Base-by-base conservation (phyloP, 2,888 invertebrate genomes). In the Plebejus argus region DNA sequence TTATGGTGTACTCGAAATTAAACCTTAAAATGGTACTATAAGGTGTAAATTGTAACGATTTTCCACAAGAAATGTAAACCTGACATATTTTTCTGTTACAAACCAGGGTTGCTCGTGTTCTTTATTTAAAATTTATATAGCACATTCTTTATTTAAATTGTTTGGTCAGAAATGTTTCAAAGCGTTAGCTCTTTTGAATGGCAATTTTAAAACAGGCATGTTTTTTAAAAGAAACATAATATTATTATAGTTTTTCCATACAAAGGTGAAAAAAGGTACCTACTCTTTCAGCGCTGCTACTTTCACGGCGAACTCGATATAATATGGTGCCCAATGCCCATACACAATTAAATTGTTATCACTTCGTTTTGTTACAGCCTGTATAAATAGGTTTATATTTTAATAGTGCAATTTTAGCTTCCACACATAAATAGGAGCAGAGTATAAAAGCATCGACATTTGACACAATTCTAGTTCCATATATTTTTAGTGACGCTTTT, bases 1-100 rank as follows among this genome's bases (percentile, higher is more conserved):
- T 66, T 66, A 66, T 12, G 15, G 18, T 33, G 2, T 28, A 66
- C 66, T 15, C 66, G 3, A 66, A 6, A 18, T 33, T 33, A 18
- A 66, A 33, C 66, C 66, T 66, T 66, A 66, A 5, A 3, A 15
- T 28, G 28, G 28, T 66, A 28, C 1, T 5, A 1, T 33, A 66
- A 15, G 28, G 66, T 66, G 15, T 28, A 28, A 28, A 66, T 66
- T 66, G 6, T 5, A 28, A 28, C 18, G 66, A 33, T 15, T 15
- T 15, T 15, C 6, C 28, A 6, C 18, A 33, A 66, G 66, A 66
- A 66, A 66, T 7, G 28, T 66, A 66, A 66, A 66, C 66, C 66
- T 66, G 66, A 66, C 79, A 79, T 77, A 74, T 71, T 80, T 81
- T 79, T 77, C 78, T 76, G 77, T 77, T 66, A 76, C 39, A 70